Conservation (phyloP, 2,113 vertebrate genomes). For the Lepisosteus oculatus region DNA sequence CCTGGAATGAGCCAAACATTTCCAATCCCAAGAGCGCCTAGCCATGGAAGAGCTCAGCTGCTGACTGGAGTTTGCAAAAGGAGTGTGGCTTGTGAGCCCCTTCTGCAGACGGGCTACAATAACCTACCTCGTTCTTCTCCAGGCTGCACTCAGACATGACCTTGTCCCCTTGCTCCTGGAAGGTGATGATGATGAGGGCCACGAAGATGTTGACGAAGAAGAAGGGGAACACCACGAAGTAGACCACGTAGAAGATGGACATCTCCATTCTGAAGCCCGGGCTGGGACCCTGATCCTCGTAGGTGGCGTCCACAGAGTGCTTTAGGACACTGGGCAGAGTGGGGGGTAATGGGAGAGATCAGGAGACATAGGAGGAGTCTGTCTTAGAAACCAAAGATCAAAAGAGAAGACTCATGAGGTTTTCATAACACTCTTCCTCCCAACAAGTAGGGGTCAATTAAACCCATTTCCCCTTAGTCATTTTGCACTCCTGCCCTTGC, state of each 20-base stretch:
- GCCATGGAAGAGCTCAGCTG: no score
- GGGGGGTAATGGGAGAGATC: no score
- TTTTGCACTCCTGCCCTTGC: no score
- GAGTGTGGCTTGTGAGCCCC: neutral
- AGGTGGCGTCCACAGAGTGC: conserved; percentile 93
- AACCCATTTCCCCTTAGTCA: no score
- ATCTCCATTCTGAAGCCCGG: conserved; percentile 94
- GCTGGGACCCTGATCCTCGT: conserved; percentile 89
- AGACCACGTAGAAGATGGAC: conserved; percentile 96
- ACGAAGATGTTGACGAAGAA: conserved; percentile 99
- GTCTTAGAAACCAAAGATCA: no score
- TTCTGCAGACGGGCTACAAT: conserved; percentile 7
- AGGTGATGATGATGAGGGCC: conserved; percentile 96
- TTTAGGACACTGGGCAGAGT: conserved; percentile 80
- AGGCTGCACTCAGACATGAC: conserved; percentile 94
- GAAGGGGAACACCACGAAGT: conserved; percentile 97
- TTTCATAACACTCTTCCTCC: no score
- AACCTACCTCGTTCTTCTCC: conserved; percentile 89
- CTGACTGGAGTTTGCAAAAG: no score
- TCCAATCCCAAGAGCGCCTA: no score
- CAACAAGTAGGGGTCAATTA: no score
- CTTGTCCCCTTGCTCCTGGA: conserved; percentile 97
- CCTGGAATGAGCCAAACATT: no score
- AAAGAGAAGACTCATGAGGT: no score
- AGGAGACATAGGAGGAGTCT: no score